Percentiles rank a stretch among this genome's conserved stretches.
Conservation (phyloP, 2,113 vertebrate species). For the Gobiocypris rarus region DNA sequence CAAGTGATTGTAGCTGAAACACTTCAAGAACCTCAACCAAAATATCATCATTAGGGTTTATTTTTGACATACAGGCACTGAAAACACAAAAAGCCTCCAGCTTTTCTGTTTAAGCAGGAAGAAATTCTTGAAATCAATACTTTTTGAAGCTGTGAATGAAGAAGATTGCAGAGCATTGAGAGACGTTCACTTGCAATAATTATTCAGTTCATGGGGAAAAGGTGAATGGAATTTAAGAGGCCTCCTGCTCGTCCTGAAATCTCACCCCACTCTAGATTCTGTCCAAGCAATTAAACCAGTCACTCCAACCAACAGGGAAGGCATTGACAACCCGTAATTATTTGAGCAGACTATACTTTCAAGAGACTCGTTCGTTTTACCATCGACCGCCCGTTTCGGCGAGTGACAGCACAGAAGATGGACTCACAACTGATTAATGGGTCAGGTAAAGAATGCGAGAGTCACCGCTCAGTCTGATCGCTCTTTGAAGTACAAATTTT, state of each 20-base stretch:
- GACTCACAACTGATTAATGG: conserved; percentile 57
- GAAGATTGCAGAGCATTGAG: neutral
- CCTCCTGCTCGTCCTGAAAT: conserved; percentile 51
- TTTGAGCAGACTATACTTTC: conserved; percentile 64
- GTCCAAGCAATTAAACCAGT: conserved; percentile 68
- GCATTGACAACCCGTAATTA: conserved; percentile 73
- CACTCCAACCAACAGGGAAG: conserved; percentile 57
- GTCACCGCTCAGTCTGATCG: conserved; percentile 40
- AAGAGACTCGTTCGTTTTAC: conserved; percentile 64
- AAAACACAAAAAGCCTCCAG: neutral
- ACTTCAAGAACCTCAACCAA: neutral
- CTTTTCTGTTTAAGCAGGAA: neutral
- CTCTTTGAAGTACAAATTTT: conserved; percentile 49
- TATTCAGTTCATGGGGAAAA: conserved; percentile 46
- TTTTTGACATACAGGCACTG: neutral
- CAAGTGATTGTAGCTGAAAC: neutral
- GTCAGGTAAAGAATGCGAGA: conserved; percentile 44
- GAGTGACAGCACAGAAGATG: conserved; percentile 49
- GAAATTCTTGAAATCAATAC: conserved; percentile 1
- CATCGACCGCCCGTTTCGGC: conserved; percentile 55
- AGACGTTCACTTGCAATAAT: conserved; percentile 8
- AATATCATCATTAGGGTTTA: neutral
- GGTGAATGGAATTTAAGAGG: conserved; percentile 48
- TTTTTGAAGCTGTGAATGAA: conserved; percentile 21
- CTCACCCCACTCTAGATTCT: conserved; percentile 59